Percentiles rank a stretch among this genome's conserved stretches.
phyloP scores from a whole-genome alignment of 1,140 invertebrate species.

The Lucilia sericata region DNA sequence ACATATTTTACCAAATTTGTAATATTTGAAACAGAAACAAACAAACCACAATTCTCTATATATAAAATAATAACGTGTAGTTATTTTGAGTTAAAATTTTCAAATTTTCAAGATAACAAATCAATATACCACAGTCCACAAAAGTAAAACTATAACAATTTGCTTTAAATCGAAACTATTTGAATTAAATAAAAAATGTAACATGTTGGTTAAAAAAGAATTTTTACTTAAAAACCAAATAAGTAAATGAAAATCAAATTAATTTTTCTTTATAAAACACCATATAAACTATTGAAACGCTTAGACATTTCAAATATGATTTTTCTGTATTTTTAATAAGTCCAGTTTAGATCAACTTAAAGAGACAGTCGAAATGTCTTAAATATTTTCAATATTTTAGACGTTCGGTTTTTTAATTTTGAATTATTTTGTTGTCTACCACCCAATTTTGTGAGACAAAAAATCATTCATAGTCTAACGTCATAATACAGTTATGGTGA shows the following conservation, averaged over 20 bases:
- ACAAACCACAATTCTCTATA: not conserved
- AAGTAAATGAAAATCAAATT: constrained; percentile 11
- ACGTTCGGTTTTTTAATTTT: not conserved
- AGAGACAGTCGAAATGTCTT: not conserved
- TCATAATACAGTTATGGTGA: constrained; percentile 40
- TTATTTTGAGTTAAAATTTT: not conserved
- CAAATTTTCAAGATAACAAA: not conserved
- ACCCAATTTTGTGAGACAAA: not conserved
- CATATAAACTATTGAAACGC: not conserved
- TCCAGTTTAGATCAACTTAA: not conserved
- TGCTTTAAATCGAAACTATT: too few relatives aligned
- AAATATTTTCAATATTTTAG: not conserved
- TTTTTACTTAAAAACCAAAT: constrained; percentile 5
- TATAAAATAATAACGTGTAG: constrained; percentile 15
- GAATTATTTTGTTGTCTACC: not conserved
- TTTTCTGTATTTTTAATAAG: not conserved
- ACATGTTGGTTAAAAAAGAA: constrained; percentile 1
- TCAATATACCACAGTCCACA: too few relatives aligned
- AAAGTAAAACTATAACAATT: too few relatives aligned
- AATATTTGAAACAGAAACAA: not conserved
- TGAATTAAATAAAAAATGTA: not conserved
- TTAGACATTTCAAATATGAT: not conserved
- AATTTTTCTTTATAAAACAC: not conserved
- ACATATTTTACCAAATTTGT: constrained; percentile 14
- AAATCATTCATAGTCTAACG: not conserved